Evolutionary conservation across 2,888 invertebrate species (phyloP).

Genomic region (Drosophila melanosoma): DNA sequence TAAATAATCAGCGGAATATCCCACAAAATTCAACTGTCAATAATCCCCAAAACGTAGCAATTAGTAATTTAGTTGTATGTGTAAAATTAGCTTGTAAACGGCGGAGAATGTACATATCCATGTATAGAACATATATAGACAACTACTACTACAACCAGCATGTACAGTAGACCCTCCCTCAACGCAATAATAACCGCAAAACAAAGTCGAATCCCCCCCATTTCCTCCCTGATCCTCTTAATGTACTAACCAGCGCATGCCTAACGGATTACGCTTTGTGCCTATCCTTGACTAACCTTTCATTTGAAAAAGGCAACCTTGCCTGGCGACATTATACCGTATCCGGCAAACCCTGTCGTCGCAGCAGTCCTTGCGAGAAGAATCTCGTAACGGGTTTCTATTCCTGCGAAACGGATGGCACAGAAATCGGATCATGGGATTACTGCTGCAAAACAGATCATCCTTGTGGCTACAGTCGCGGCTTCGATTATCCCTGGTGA

Average conservation of each 20-base stretch:
- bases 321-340: slow-evolving; percentile 92
- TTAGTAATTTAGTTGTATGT: slow-evolving; percentile 33
- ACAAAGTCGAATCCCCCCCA: slow-evolving; percentile 57
- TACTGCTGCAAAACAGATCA: slow-evolving; percentile 94
- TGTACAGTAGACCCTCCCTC: slow-evolving; percentile 50
- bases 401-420: slow-evolving; percentile 92
- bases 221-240: neutral
- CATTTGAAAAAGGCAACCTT: slow-evolving; percentile 85
- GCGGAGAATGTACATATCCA: slow-evolving; percentile 54
- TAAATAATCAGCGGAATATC: slow-evolving; percentile 70
- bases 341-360: slow-evolving; percentile 91
- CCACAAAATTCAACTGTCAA: slow-evolving; percentile 26
- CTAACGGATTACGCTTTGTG: slow-evolving; percentile 6
- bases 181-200: slow-evolving; percentile 20
- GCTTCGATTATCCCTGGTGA: slow-evolving; percentile 93
- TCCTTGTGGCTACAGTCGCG: slow-evolving; percentile 93
- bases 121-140: slow-evolving; percentile 10
- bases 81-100: slow-evolving; percentile 55
- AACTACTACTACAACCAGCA: slow-evolving; percentile 40
- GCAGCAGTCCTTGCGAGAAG: slow-evolving; percentile 89
- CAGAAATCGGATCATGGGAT: slow-evolving; percentile 91
- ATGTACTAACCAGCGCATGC: slow-evolving; percentile 45
- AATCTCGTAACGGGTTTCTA: slow-evolving; percentile 92
- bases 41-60: slow-evolving; percentile 30
- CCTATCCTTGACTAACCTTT: slow-evolving; percentile 44